Conservation (phyloP, 2,797 vertebrate species). For the Phataginus tetradactyla region DNA sequence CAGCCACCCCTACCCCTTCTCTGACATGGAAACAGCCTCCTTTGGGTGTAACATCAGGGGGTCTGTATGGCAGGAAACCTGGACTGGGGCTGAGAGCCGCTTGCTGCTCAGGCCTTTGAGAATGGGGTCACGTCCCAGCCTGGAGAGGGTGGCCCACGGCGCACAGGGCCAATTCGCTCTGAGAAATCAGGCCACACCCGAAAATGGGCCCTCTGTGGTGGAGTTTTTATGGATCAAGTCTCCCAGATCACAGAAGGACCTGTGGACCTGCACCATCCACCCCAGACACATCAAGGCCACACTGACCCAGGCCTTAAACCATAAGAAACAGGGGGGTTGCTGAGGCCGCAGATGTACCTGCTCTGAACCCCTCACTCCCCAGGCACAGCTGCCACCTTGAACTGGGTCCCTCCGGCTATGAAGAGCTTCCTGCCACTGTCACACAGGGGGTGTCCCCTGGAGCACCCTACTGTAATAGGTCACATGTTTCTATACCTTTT, state of each 20-base stretch:
- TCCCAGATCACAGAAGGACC: too few relatives aligned
- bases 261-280: too few relatives aligned
- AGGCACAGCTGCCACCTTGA: rapidly evolving
- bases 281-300: rapidly evolving
- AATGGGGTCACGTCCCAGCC: rapidly evolving
- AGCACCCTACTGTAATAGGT: too few relatives aligned
- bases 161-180: rapidly evolving
- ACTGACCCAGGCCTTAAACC: background rate
- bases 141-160: background rate
- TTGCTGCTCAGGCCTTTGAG: background rate
- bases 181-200: rapidly evolving
- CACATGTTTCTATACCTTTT: background rate
- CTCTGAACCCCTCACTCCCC: too few relatives aligned
- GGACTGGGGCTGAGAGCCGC: background rate
- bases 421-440: rapidly evolving
- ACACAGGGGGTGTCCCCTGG: rapidly evolving
- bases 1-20: background rate
- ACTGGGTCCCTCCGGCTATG: rapidly evolving
- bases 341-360: background rate
- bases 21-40: background rate
- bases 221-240: background rate
- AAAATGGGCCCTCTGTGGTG: background rate
- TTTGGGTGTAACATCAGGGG: background rate
- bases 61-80: background rate
- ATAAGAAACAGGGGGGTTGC: rapidly evolving